phyloP scores from a whole-genome alignment of 37 sponge, comb jelly and placozoan species.

The Petrosia ficiformis region DNA sequence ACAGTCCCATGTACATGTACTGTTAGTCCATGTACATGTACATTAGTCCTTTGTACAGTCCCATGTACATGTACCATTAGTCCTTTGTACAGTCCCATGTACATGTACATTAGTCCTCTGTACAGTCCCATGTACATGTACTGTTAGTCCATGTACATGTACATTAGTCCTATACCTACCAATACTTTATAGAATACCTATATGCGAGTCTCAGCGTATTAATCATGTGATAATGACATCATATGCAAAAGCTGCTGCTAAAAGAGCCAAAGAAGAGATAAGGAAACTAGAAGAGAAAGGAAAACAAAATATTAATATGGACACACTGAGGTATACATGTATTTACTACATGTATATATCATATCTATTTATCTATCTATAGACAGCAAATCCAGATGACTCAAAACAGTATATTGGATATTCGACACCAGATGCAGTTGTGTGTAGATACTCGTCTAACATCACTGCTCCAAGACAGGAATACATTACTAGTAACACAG shows the following conservation, averaged over 20 bases:
- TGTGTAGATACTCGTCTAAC: constrained; percentile 19
- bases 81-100: no score
- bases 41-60: no score
- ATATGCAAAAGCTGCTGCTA: constrained; percentile 22
- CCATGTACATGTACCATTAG: no score
- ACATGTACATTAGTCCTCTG: no score
- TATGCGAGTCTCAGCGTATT: constrained; percentile 38
- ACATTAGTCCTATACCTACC: no score
- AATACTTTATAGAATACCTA: constrained; percentile 35
- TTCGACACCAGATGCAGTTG: constrained; percentile 11
- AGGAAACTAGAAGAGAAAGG: not conserved
- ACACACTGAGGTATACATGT: not conserved
- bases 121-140: no score
- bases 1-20: no score
- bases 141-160: no score
- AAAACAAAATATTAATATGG: no score
- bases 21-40: no score
- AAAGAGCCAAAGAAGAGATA: constrained; percentile 31
- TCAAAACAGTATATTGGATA: constrained; percentile 3
- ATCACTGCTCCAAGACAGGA: constrained; percentile 39
- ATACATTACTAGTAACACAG: constrained; percentile 41
- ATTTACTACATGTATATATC: not conserved
- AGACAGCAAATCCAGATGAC: constrained; percentile 27
- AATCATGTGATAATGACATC: constrained; percentile 14
- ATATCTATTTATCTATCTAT: not conserved